Base-by-base conservation (phyloP, 2,113 vertebrate species). In the Dryoscopus gambensis region DNA sequence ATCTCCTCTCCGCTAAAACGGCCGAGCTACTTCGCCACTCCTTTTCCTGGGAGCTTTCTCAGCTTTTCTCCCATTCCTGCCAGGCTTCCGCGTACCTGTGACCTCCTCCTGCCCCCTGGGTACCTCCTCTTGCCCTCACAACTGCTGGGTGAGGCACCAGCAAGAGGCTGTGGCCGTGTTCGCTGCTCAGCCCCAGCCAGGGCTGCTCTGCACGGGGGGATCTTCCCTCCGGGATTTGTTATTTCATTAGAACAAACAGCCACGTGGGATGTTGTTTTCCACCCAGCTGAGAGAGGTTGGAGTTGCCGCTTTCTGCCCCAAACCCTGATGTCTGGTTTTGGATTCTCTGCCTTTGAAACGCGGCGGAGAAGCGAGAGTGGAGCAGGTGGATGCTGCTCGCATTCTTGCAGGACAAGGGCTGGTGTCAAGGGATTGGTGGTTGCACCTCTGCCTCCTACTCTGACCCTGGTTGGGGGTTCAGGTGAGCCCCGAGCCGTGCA, bases 201-300 rank as follows among this genome's bases (percentile, higher is more conserved):
- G 69, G 55, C 3, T 8, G 63, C 77, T 94, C 59, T 64, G 84
- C 89, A 85, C 23, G 79, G 77, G 42, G 90, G 84, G 57, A 55
- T 64, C 88, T 75, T 70, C 56, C 49, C 87, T 69, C 68, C 35
- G 80, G 52, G 84, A 33, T 89, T 84, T 82, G 79, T 75, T 91
- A 42, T 84, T 96, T 79, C 71, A 7, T 88, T 76, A 37, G 50
- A 80, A 91, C 74, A 83, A 92, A 65, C 60, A 86, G 46, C 60
- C 70, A 75, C 75, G 59, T 74, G 83, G 49, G 78, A 63, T 73
- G 89, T 75, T 69, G 18, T 77, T 96, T 96, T 94, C 94, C 78
- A 56, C 92, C 39, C 31, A 40, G 46, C 67, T 88, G 78, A 74
- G 68, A 52, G 87, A 35, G 23, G 49, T 30, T 69, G 89, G 89